Evolutionary conservation across 2,797 vertebrate genomes (phyloP).

Genomic region (Notolepis coatsorum): DNA sequence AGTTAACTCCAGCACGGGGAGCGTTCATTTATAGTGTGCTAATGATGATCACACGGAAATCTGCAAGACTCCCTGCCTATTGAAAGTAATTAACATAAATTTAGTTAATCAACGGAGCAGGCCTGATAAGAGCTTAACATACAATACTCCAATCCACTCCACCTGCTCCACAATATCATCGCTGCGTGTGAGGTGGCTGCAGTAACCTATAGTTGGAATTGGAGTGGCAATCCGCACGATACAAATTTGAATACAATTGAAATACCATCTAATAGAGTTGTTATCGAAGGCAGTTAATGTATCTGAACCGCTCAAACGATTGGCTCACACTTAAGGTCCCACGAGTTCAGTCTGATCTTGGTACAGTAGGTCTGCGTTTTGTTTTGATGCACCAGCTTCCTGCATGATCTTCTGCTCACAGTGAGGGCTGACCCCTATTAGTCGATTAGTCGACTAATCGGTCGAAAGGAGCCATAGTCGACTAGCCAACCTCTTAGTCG

Average conservation of each 20-base stretch:
- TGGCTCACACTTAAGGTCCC: no score
- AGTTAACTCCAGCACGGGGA: not conserved
- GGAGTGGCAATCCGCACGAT: not conserved
- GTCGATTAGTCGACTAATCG: no score
- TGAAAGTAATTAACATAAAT: constrained; percentile 40
- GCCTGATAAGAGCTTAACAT: constrained; percentile 24
- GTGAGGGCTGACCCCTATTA: no score
- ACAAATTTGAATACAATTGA: constrained; percentile 7
- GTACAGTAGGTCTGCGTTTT: no score
- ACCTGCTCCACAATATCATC: no score
- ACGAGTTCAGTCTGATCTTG: no score
- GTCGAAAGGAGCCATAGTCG: no score
- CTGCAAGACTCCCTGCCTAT: constrained; percentile 36
- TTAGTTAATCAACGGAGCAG: constrained; percentile 25
- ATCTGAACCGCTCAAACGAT: not conserved
- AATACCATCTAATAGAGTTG: constrained; percentile 7
- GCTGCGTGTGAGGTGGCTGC: not conserved
- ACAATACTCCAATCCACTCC: no score
- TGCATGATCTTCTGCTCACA: no score
- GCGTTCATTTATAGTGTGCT: constrained; percentile 58
- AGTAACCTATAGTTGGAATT: not conserved
- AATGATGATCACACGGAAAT: constrained; percentile 56
- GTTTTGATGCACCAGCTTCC: no score
- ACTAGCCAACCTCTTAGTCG: no score
- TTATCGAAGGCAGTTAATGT: constrained; percentile 5